Conservation (phyloP, 2,888 invertebrate species). For the Boloria selene region DNA sequence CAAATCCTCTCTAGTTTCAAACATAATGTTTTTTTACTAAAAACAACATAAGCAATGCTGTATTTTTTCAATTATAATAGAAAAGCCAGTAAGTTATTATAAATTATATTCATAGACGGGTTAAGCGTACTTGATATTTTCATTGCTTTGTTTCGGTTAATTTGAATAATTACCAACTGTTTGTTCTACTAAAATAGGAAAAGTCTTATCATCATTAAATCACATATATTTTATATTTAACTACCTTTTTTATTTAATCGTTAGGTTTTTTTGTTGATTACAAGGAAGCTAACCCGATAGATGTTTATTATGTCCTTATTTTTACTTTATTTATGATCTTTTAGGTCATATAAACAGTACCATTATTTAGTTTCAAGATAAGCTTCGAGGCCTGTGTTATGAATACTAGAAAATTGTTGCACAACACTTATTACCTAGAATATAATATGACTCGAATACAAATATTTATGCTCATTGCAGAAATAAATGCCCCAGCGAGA, state of each 20-base stretch:
- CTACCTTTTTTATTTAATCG: background rate
- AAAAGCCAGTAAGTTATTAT: slow-evolving; percentile 12
- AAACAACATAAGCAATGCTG: background rate
- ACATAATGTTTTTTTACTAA: background rate
- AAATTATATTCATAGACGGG: slow-evolving; percentile 53
- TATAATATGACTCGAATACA: no score
- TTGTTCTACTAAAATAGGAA: slow-evolving; percentile 65
- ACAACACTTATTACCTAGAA: no score
- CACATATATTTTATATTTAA: slow-evolving; percentile 36
- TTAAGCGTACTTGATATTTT: slow-evolving; percentile 61
- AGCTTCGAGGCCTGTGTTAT: no score
- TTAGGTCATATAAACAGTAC: no score
- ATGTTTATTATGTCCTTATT: no score
- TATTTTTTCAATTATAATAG: slow-evolving; percentile 2
- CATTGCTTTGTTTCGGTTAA: slow-evolving; percentile 71
- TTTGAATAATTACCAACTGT: slow-evolving; percentile 73
- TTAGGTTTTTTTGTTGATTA: background rate
- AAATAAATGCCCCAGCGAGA: no score
- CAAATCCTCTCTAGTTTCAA: no score
- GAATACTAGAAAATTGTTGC: no score
- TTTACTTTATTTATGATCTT: no score
- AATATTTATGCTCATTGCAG: no score
- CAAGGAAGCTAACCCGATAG: background rate
- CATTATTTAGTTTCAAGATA: no score
- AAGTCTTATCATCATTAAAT: slow-evolving; percentile 60